Evolutionary conservation across 2,888 invertebrate genomes (phyloP), one percentile per base, ranked within the genome.

Genomic region (Agrilus mali): DNA sequence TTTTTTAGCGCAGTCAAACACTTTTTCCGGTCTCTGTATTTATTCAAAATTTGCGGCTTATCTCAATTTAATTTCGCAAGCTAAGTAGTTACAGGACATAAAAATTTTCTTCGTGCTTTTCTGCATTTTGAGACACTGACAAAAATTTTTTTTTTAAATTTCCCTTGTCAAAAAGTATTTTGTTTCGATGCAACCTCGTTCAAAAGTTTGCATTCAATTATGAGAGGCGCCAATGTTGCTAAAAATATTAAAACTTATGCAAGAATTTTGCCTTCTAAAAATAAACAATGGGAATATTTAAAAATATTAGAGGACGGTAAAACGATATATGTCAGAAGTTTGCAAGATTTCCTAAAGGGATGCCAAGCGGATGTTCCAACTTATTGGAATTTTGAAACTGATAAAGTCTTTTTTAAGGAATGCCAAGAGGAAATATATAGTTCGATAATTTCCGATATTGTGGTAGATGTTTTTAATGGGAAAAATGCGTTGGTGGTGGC

Each of bases 311-410:
- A 57, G 8, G 56, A 61, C 49, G 55, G 52, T 33, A 60, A 63
- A 55, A 63, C 55, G 13, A 53, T 70, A 37, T 67, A 59, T 35
- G 53, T 68, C 15, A 57, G 65, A 47, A 59, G 58, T 46, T 49
- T 62, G 41, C 65, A 65, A 55, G 59, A 61, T 49, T 50, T 61
- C 38, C 44, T 48, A 31, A 49, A 50, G 4, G 44, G 50, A 1
- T 55, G 50, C 38, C 44, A 50, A n/a, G 43, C 44, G n/a, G 41
- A 43, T 4, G 41, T 49, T n/a, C 59, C 61, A 1, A 55, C 53
- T 32, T 70, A 60, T 53, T 67, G 67, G 65, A 57, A 59, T 32
- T 70, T 68, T 50, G 42, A 53, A 40, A 60, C 63, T 0, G 63
- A 69, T 48, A 65, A 64, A 10, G 51, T 68, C 14, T 69, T 70